phyloP scores from a whole-genome alignment of 2,113 vertebrate species.

The Toxotes chatareus region DNA sequence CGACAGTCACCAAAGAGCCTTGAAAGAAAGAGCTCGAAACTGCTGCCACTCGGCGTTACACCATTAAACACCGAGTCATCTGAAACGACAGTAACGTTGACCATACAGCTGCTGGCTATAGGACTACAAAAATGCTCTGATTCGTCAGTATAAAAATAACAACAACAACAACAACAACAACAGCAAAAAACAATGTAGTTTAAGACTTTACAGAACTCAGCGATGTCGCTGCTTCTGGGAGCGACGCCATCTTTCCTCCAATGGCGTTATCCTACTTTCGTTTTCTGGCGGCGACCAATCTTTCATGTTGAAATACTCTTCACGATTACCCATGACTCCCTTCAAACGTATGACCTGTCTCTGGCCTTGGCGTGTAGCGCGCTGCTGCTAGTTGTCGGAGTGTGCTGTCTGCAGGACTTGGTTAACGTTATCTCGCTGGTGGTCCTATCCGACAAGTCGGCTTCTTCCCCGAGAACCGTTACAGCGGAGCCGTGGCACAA shows the following conservation, averaged over 20 bases:
- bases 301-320: neutral
- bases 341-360: constrained; percentile 74
- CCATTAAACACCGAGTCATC: rapidly evolving
- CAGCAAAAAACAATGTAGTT: neutral
- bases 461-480: constrained; percentile 18
- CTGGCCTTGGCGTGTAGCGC: constrained; percentile 76
- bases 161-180: neutral
- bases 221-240: too few relatives aligned
- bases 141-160: neutral
- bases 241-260: constrained; percentile 47
- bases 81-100: rapidly evolving
- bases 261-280: rapidly evolving
- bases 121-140: rapidly evolving
- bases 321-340: constrained; percentile 69
- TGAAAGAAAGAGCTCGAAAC: neutral
- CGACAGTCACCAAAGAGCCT: constrained; percentile 51
- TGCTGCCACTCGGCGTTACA: neutral
- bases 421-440: constrained; percentile 8
- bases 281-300: neutral
- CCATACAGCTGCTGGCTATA: neutral
- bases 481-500: constrained; percentile 61
- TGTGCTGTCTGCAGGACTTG: constrained; percentile 12
- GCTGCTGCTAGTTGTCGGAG: constrained; percentile 53
- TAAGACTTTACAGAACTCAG: rapidly evolving
- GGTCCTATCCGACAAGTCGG: constrained; percentile 34